Evolutionary conservation across 2,797 vertebrate genomes (phyloP).

Genomic region (Arctocebus calabarensis): DNA sequence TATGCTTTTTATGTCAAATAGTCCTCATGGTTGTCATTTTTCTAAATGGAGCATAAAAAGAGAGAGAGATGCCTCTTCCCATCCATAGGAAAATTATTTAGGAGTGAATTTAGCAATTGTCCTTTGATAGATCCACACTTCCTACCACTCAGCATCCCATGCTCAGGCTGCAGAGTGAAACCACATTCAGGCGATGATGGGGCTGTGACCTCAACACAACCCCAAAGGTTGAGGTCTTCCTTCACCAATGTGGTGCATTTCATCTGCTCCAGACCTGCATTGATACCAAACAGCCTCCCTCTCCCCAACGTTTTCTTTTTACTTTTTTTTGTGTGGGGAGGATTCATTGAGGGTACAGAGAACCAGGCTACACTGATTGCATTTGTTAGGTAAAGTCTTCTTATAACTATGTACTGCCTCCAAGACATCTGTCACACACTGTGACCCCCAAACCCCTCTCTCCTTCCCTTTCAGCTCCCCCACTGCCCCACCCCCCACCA

Average conservation of each 20-base stretch:
- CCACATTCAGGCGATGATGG: not conserved
- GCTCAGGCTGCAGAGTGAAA: conserved; percentile 6
- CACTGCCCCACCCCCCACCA: too few relatives aligned
- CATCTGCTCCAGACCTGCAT: not conserved
- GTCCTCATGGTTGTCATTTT: not conserved
- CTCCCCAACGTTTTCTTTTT: not conserved
- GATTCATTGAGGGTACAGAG: too few relatives aligned
- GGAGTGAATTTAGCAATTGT: not conserved
- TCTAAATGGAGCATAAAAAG: not conserved
- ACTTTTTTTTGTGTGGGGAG: too few relatives aligned
- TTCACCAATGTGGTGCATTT: not conserved
- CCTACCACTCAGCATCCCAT: not conserved
- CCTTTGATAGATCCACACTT: not conserved
- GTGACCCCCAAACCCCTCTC: too few relatives aligned
- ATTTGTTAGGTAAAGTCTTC: too few relatives aligned
- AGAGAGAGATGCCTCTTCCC: not conserved
- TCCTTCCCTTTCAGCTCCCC: too few relatives aligned
- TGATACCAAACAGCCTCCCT: not conserved
- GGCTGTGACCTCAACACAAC: not conserved
- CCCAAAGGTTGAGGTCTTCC: not conserved
- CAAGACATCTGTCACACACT: too few relatives aligned
- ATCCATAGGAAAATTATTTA: not conserved
- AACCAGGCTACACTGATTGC: too few relatives aligned
- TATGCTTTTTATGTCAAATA: not conserved
- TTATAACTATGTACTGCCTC: too few relatives aligned